These are phyloP conservation scores for Denticeps clupeoides DNA, from an alignment of 2,797 vertebrate species.

Conservation along the genomic window DNA sequence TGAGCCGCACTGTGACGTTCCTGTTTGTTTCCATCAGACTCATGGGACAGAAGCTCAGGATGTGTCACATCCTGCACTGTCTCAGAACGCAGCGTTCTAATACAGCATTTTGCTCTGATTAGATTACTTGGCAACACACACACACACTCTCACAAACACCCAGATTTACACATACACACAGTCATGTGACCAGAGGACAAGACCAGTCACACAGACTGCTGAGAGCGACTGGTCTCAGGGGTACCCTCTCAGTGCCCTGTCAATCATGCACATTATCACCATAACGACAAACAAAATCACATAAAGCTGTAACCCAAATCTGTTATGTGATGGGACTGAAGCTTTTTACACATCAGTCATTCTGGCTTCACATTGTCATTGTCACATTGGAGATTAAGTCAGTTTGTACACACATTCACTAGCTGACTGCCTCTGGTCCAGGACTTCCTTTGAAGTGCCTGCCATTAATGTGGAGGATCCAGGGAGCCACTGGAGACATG, in stretches of 20 bases:
- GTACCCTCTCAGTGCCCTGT: conserved; percentile 1
- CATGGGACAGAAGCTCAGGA: conserved; percentile 22
- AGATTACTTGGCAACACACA: conserved; percentile 4
- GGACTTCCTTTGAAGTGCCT: conserved; percentile 33
- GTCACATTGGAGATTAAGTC: conserved; percentile 22
- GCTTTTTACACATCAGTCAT: conserved; percentile 23
- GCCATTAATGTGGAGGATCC: conserved; percentile 41
- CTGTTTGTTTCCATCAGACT: conserved; percentile 11
- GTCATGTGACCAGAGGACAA: conserved; percentile 25
- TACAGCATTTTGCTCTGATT: conserved; percentile 12
- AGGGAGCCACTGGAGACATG: conserved; percentile 49
- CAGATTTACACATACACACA: neutral
- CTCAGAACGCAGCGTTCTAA: conserved; percentile 5
- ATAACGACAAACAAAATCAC: conserved; percentile 16
- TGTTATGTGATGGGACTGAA: conserved; percentile 32
- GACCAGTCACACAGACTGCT: conserved; percentile 24
- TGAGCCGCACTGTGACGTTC: conserved; percentile 9
- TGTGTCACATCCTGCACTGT: conserved; percentile 6
- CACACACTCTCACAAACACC: conserved; percentile 6
- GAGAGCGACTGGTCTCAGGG: conserved; percentile 21
- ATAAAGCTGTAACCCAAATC: conserved; percentile 17
- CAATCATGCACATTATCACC: conserved; percentile 1
- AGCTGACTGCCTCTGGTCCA: conserved; percentile 1
- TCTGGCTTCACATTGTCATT: conserved; percentile 17
- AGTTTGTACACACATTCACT: conserved; percentile 19